phyloP scores from a whole-genome alignment of 2,113 vertebrate genomes.

The Myanophis thanlyinensis region DNA sequence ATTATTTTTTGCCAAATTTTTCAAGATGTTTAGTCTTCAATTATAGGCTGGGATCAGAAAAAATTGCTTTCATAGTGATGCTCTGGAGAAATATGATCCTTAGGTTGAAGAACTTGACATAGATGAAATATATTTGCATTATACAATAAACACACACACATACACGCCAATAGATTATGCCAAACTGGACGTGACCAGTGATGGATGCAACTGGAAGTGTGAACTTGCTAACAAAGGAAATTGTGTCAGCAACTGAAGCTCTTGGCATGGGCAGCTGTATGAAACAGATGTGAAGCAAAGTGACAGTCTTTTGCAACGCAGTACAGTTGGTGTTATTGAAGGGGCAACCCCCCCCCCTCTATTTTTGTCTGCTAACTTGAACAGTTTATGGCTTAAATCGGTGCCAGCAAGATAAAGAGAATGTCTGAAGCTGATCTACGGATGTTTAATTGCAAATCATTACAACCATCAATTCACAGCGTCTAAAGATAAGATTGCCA shows the following conservation, averaged over 20 bases:
- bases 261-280: slow-evolving; percentile 45
- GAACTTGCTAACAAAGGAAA: not conserved
- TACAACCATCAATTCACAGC: not conserved
- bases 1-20: slow-evolving; percentile 40
- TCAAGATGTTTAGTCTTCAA: slow-evolving; percentile 57
- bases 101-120: slow-evolving; percentile 43
- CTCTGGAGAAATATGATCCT: slow-evolving; percentile 54
- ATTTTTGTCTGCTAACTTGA: accelerated
- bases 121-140: slow-evolving; percentile 41
- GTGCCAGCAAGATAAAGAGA: not conserved
- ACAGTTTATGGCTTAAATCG: not conserved
- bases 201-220: not conserved
- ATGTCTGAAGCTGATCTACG: not conserved
- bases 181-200: slow-evolving; percentile 7
- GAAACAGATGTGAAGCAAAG: slow-evolving; percentile 33
- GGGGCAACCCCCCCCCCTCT: too few species aligned
- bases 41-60: slow-evolving; percentile 45
- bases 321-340: not conserved
- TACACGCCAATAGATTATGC: not conserved
- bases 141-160: not conserved
- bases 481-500: not conserved
- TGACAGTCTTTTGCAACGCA: not conserved
- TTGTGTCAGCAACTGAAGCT: slow-evolving; percentile 26
- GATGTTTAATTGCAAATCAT: not conserved
- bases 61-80: slow-evolving; percentile 45